Base-by-base conservation (phyloP, 2,797 vertebrate genomes). In the Oryzias sinensis region DNA sequence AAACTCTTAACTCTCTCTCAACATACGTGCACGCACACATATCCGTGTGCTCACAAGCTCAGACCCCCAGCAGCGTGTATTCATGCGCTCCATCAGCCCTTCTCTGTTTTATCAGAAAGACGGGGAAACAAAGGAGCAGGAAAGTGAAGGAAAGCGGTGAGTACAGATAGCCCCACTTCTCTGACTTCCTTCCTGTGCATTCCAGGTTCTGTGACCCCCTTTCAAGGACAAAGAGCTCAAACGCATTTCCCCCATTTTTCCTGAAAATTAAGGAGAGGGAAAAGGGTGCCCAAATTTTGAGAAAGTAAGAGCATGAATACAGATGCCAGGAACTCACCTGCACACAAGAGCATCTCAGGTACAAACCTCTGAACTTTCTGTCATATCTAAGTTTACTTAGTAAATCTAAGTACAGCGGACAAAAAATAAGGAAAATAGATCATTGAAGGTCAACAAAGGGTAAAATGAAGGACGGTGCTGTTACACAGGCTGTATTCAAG, bases 171-270 rank as follows among this genome's bases (percentile, higher is more conserved):
- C 79, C 74, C 82, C 84, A 77, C 83, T 83, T 81, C 89, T 79
- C 70, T 72, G 69, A 85, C 87, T 90, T 90, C 88, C 88, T 91
- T 91, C 86, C 86, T 86, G 78, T 70, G 82, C 87, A 90, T 90
- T 90, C 88, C 87, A 85, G 81, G 83, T 90, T 88, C 90, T 86
- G 85, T 89, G 90, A 89, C 88, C 81, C 75, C 78, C 79, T 72
- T 79, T 88, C 87, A 90, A 92, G 84, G 88, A 89, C 85, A 91
- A 89, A 88, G 80, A 82, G 59, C 52, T 59, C 56, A 77, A 87
- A 77, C 64, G 9, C 2, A 61, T 47, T 42, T 57, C 72, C 62
- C 45, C 56, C 69, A 57, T 62, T 49, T 55, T 50, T 69, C 68
- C 68, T 72, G 52, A 24, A 77, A 76, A 83, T 77, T 70, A 57